A percentile compares a stretch with the other conserved stretches of the same genome.
phyloP scores from a whole-genome alignment of 2,113 vertebrate species.

The Anolis sagrei region DNA sequence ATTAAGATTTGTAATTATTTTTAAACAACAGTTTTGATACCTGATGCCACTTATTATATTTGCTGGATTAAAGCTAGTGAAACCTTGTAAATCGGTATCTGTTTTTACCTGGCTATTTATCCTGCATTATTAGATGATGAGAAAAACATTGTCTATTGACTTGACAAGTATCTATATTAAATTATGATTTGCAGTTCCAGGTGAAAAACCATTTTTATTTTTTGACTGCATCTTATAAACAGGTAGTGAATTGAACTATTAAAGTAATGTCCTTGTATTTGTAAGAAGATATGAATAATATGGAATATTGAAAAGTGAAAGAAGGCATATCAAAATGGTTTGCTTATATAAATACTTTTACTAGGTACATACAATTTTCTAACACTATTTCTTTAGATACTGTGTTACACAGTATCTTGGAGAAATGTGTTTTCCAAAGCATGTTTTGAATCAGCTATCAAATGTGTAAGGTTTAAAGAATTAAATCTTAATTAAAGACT shows the following conservation, averaged over 20 bases:
- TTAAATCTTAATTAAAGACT: conserved; percentile 1
- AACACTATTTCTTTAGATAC: conserved; percentile 39
- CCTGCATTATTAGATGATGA: conserved; percentile 25
- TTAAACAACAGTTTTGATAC: conserved; percentile 61
- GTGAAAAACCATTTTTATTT: conserved; percentile 23
- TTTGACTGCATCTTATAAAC: conserved; percentile 27
- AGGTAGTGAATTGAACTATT: conserved; percentile 20
- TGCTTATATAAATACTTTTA: conserved; percentile 3
- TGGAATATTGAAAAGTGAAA: conserved; percentile 32
- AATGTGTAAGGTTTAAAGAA: neutral
- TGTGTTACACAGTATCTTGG: conserved; percentile 30
- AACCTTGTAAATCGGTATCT: conserved; percentile 59
- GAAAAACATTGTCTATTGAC: conserved; percentile 34
- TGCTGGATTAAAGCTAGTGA: conserved; percentile 51
- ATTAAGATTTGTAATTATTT: conserved; percentile 1
- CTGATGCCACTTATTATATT: conserved; percentile 9
- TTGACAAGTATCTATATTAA: conserved; percentile 38
- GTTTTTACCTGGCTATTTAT: conserved; percentile 47
- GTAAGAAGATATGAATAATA: conserved; percentile 23
- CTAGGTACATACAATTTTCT: neutral
- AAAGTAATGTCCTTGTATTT: conserved; percentile 25
- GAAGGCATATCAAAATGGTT: neutral
- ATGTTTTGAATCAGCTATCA: conserved; percentile 30
- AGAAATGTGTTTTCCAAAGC: conserved; percentile 21
- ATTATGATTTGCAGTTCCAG: conserved; percentile 41